A percentile compares a stretch with the other conserved stretches of the same genome.
Evolutionary conservation across 2,888 invertebrate species (phyloP).

Genomic region (Drosophila multiciliata): DNA sequence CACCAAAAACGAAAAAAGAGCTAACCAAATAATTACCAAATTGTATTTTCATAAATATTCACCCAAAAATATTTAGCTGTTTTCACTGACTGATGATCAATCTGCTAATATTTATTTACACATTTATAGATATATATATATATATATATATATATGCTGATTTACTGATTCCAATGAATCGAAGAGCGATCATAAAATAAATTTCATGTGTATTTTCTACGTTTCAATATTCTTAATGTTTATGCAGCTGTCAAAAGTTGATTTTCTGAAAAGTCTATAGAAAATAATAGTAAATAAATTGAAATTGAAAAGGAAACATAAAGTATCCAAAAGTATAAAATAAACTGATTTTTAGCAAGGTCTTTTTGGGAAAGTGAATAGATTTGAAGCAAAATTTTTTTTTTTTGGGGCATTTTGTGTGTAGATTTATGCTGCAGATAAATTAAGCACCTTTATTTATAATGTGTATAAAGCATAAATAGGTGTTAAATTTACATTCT

Average conservation of each 20-base stretch:
- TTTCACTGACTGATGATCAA: slow-evolving; percentile 37
- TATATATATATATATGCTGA: slow-evolving; percentile 18
- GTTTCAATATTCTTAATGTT: slow-evolving; percentile 43
- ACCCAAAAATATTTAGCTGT: slow-evolving; percentile 56
- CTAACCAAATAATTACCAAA: slow-evolving; percentile 50
- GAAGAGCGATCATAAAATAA: slow-evolving; percentile 37
- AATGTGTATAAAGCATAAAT: background rate
- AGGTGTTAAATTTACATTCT: background rate
- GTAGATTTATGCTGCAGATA: background rate
- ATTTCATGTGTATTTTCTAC: slow-evolving; percentile 31
- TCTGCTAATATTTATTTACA: slow-evolving; percentile 48
- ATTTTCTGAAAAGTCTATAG: slow-evolving; percentile 5
- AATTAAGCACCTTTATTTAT: background rate
- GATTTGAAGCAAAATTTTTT: background rate
- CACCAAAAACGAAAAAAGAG: slow-evolving; percentile 39
- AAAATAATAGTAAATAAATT: slow-evolving; percentile 14
- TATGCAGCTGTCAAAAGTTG: slow-evolving; percentile 51
- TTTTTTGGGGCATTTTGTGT: background rate
- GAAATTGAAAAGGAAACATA: background rate
- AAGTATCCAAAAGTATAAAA: background rate
- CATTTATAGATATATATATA: slow-evolving; percentile 42
- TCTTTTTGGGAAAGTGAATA: background rate
- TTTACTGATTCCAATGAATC: slow-evolving; percentile 38
- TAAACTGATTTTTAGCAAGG: background rate
- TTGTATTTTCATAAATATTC: slow-evolving; percentile 63